Evolutionary conservation across 2,113 vertebrate genomes (phyloP).

Genomic region (Prunella himalayana): DNA sequence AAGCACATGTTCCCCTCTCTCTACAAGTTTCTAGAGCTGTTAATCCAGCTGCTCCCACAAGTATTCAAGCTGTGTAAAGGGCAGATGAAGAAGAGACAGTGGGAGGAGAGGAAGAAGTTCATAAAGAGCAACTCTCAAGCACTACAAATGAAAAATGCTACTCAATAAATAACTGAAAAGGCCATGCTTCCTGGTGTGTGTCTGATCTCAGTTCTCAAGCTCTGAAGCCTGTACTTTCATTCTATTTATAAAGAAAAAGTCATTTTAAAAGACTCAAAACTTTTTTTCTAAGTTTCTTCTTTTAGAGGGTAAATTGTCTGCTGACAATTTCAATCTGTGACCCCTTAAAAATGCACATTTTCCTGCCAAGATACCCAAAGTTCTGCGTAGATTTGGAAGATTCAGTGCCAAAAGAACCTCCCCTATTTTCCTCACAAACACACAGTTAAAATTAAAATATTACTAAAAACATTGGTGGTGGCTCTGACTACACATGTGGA

Average conservation of each 20-base stretch:
- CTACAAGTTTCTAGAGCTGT: not conserved
- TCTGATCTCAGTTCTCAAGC: not conserved
- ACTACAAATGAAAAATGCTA: slow-evolving; percentile 51
- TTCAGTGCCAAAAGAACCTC: not conserved
- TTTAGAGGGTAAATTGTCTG: not conserved
- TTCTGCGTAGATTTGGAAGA: not conserved
- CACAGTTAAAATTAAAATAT: not conserved
- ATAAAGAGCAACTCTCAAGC: slow-evolving; percentile 16
- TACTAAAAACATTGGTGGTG: not conserved
- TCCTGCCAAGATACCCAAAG: slow-evolving; percentile 21
- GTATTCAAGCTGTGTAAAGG: not conserved
- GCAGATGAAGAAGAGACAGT: not conserved
- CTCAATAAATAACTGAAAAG: slow-evolving; percentile 58
- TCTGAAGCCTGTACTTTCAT: not conserved
- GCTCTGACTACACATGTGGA: not conserved
- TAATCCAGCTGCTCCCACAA: not conserved
- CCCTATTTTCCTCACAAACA: not conserved
- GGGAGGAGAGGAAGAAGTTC: not conserved
- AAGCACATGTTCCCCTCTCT: not conserved
- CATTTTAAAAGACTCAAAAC: not conserved
- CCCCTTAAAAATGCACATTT: slow-evolving; percentile 33
- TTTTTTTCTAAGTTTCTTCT: not conserved
- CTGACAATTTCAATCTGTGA: slow-evolving; percentile 21
- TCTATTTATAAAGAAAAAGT: slow-evolving; percentile 31
- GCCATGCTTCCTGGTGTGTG: not conserved